phyloP scores from a whole-genome alignment of 2,888 invertebrate genomes.

The Drosophila merina region DNA sequence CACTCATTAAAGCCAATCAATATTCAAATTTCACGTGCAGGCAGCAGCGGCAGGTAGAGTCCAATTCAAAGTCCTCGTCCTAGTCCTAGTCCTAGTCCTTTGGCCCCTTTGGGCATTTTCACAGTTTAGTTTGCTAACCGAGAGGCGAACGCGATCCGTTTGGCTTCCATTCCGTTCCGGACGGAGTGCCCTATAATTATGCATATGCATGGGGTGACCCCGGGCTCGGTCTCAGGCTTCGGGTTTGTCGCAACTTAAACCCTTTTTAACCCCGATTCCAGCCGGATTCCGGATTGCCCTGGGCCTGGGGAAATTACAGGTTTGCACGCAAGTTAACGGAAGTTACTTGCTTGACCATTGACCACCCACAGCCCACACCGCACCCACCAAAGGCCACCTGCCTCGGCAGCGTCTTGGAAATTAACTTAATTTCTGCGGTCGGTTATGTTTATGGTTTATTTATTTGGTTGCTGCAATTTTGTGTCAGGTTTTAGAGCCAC shows the following conservation, averaged over 20 bases:
- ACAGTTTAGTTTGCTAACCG: slow-evolving; percentile 74
- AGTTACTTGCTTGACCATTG: slow-evolving; percentile 51
- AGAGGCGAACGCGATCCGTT: background rate
- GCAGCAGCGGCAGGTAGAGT: background rate
- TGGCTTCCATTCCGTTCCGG: slow-evolving; percentile 57
- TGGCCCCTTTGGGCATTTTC: slow-evolving; percentile 60
- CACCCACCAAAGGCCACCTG: background rate
- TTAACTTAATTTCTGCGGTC: slow-evolving; percentile 64
- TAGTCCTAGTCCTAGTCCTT: slow-evolving; percentile 8
- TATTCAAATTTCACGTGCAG: slow-evolving; percentile 64
- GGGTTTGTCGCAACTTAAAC: slow-evolving; percentile 64
- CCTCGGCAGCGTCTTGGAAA: slow-evolving; percentile 18
- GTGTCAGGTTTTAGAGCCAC: slow-evolving; percentile 66
- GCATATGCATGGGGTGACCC: slow-evolving; percentile 52
- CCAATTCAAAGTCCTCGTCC: background rate
- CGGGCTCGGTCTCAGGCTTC: background rate
- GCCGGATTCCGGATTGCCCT: background rate
- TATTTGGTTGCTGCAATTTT: slow-evolving; percentile 70
- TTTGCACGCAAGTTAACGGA: slow-evolving; percentile 74
- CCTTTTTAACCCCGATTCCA: slow-evolving; percentile 73
- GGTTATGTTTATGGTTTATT: slow-evolving; percentile 75
- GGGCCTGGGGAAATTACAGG: slow-evolving; percentile 56
- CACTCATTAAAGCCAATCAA: slow-evolving; percentile 74
- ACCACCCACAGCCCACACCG: background rate
- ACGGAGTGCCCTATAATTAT: slow-evolving; percentile 62